These are phyloP conservation scores for Bucco capensis DNA, from an alignment of 2,113 vertebrate species.

Conservation along the genomic window DNA sequence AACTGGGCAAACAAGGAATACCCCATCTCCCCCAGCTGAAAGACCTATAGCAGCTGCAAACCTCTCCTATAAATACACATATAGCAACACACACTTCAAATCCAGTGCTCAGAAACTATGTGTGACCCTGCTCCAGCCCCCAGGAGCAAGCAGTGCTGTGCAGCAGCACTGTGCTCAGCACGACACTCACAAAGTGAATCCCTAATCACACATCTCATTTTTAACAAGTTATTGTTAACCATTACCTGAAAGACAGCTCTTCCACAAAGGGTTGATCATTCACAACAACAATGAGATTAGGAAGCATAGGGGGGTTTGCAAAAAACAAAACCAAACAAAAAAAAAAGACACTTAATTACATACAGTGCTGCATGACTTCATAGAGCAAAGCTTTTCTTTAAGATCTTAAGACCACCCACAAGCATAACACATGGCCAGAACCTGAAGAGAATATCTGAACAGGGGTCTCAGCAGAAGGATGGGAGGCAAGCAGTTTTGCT, in stretches of 20 bases:
- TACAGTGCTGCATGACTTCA: constrained; percentile 51
- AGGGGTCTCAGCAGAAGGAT: constrained; percentile 41
- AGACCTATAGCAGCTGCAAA: background rate
- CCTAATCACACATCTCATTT: background rate
- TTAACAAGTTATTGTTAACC: background rate
- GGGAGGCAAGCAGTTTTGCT: constrained; percentile 20
- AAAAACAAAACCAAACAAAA: background rate
- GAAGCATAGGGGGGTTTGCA: background rate
- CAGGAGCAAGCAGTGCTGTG: background rate
- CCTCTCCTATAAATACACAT: background rate
- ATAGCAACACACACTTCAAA: background rate
- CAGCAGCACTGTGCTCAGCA: background rate
- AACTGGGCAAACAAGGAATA: background rate
- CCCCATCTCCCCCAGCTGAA: background rate
- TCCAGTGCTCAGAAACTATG: background rate
- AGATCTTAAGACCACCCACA: constrained; percentile 72
- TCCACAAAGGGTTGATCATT: background rate
- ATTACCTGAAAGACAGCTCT: constrained; percentile 2
- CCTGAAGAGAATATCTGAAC: constrained; percentile 62
- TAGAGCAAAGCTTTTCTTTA: constrained; percentile 64
- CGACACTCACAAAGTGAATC: background rate
- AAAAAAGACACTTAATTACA: background rate
- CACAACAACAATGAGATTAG: background rate
- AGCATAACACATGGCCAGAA: constrained; percentile 66
- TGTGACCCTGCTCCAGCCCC: background rate